Evolutionary conservation across 2,797 vertebrate species (phyloP).

Genomic region (Tympanoctomys barrerae): DNA sequence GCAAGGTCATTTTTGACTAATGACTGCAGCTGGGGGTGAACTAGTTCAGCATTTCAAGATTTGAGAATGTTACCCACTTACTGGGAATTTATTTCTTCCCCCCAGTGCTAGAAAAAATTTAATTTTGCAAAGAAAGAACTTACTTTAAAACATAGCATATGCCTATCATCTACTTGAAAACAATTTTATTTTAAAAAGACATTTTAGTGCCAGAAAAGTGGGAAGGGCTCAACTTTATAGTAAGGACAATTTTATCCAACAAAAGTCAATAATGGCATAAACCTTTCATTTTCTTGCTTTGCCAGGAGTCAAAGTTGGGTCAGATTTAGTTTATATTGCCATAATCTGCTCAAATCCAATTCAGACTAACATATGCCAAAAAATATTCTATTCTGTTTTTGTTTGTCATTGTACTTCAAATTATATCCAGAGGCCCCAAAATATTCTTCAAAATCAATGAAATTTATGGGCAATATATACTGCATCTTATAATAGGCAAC

Average conservation of each 20-base stretch:
- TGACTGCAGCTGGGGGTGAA: no score
- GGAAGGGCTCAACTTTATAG: constrained; percentile 6
- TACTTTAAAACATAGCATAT: not conserved
- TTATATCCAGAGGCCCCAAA: not conserved
- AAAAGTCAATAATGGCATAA: not conserved
- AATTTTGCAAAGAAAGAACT: constrained; percentile 14
- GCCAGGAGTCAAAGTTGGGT: not conserved
- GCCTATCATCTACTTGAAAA: not conserved
- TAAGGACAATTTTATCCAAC: not conserved
- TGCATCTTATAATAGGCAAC: not conserved
- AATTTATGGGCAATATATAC: not conserved
- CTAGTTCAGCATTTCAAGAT: not conserved
- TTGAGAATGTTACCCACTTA: not conserved
- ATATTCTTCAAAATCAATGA: constrained; percentile 20
- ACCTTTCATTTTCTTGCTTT: constrained; percentile 45
- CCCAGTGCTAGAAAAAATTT: not conserved
- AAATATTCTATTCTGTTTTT: constrained; percentile 9
- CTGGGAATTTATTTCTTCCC: not conserved
- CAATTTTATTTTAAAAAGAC: constrained; percentile 4
- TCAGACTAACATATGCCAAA: not conserved
- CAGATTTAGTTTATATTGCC: not conserved
- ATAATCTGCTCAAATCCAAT: constrained; percentile 12
- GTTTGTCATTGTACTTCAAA: not conserved
- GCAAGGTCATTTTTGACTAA: not conserved
- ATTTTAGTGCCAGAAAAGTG: constrained; percentile 49